Evolutionary conservation across 2,797 vertebrate genomes (phyloP).

Genomic region (Helarctos malayanus): DNA sequence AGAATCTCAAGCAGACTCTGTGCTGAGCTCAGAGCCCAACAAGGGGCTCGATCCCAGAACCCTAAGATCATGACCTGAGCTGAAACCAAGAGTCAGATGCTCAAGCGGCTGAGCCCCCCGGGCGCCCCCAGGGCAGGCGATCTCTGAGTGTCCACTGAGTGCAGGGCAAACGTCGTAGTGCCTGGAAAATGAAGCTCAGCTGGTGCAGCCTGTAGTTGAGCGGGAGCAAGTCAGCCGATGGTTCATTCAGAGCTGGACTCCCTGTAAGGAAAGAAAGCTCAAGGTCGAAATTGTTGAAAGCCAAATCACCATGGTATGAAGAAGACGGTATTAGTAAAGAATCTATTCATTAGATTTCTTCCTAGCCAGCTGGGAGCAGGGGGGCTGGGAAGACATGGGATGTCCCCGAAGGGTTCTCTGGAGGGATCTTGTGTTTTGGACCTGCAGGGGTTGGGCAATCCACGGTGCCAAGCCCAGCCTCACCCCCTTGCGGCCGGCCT

Average conservation of each 20-base stretch:
- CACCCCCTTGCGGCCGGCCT: fast-evolving
- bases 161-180: fast-evolving
- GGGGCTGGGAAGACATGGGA: background rate
- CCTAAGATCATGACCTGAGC: background rate
- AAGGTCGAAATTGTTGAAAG: background rate
- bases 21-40: background rate
- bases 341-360: background rate
- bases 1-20: background rate
- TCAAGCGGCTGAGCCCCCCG: background rate
- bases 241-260: background rate
- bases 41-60: background rate
- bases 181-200: background rate
- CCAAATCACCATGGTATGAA: background rate
- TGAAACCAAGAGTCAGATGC: background rate
- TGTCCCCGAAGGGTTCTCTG: no score
- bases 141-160: background rate
- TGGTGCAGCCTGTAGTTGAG: background rate
- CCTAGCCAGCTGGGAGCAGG: fast-evolving
- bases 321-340: no score
- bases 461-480: background rate
- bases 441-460: no score
- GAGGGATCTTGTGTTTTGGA: background rate
- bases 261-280: background rate
- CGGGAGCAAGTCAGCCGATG: fast-evolving
- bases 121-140: fast-evolving